phyloP scores from a whole-genome alignment of 2,797 vertebrate genomes.

The Oreonectes daqikongensis region DNA sequence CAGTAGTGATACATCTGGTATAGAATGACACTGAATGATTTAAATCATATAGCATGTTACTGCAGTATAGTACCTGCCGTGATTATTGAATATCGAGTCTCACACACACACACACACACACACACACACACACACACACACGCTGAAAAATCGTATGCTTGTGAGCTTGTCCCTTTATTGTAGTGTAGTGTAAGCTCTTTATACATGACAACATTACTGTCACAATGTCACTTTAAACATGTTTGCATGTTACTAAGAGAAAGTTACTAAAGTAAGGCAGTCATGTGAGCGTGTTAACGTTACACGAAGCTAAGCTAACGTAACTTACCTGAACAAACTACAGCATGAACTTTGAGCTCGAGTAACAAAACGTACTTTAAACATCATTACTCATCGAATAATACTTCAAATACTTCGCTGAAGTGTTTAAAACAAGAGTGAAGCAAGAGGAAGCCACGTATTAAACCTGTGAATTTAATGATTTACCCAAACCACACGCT shows the following conservation, averaged over 20 bases:
- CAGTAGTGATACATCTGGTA: background rate
- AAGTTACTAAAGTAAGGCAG: background rate
- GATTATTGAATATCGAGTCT: too few species aligned
- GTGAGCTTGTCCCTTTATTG: too few species aligned
- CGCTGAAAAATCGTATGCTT: background rate
- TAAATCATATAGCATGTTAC: background rate
- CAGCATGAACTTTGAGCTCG: slow-evolving; percentile 23
- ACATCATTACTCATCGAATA: too few species aligned
- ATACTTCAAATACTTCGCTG: too few species aligned
- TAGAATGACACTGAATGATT: too few species aligned
- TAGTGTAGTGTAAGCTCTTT: too few species aligned
- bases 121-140: too few species aligned
- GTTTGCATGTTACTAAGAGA: too few species aligned
- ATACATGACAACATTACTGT: background rate
- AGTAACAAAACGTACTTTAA: background rate
- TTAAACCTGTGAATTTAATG: background rate
- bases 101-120: too few species aligned
- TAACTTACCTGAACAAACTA: slow-evolving; percentile 16
- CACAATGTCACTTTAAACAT: background rate
- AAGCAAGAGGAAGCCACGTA: background rate
- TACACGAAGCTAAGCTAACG: slow-evolving; percentile 28
- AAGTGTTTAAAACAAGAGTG: too few species aligned
- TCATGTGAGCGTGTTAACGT: background rate
- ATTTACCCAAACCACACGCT: slow-evolving; percentile 22
- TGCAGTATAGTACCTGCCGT: too few species aligned